Conservation (phyloP, 2,113 vertebrate genomes). For the Bujurquina vittata region DNA sequence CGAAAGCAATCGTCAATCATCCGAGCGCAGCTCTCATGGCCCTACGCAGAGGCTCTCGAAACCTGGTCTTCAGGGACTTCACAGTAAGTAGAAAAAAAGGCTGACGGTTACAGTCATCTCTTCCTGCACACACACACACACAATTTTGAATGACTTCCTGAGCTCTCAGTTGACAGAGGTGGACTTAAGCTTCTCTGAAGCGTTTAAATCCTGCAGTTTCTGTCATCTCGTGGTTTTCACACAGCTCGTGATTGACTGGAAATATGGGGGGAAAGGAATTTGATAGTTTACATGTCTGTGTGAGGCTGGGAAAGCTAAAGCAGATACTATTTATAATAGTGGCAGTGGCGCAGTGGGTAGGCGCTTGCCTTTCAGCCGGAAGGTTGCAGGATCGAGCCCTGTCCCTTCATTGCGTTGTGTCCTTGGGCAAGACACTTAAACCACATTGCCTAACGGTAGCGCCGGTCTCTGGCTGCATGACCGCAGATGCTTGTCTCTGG, state of each 20-base stretch:
- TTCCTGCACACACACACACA: not conserved
- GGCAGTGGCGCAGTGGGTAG: no score
- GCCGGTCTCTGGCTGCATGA: no score
- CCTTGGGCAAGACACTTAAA: no score
- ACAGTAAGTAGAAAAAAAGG: conserved; percentile 85
- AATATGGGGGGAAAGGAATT: not conserved
- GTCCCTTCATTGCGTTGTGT: no score
- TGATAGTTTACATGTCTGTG: not conserved
- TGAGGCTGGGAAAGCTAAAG: not conserved
- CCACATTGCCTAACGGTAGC: no score
- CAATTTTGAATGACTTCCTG: not conserved
- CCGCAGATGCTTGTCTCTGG: no score
- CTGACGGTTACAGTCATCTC: not conserved
- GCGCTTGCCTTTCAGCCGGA: no score
- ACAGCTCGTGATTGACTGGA: not conserved
- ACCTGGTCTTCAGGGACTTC: conserved; percentile 99
- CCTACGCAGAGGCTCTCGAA: conserved; percentile 94
- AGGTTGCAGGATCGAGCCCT: no score
- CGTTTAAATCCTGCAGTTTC: conserved; percentile 6
- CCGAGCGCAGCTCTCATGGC: conserved; percentile 99
- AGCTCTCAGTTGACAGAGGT: not conserved
- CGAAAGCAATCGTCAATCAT: conserved; percentile 98
- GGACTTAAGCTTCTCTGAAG: not conserved
- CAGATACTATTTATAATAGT: no score
- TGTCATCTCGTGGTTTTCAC: not conserved